Base-by-base conservation (phyloP, 2,113 vertebrate species). In the Sander vitreus region DNA sequence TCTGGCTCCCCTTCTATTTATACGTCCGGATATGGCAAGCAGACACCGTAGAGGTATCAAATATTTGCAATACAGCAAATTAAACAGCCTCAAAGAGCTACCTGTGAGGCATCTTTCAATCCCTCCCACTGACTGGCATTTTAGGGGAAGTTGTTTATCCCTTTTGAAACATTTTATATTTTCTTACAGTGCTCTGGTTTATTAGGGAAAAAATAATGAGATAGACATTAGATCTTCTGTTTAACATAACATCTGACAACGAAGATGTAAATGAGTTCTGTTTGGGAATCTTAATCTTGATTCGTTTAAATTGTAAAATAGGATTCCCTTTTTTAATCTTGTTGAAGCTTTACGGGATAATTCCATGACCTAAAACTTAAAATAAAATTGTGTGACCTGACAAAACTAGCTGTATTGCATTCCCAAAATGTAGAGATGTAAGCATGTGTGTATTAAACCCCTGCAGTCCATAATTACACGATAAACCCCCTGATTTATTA, bases 41-140 rank as follows among this genome's bases (percentile, higher is more conserved):
- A 93, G 93, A 93, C 93, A 94, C 94, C 91, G 81, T 69, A 87
- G 88, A 90, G 92, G 91, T 95, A 95, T 95, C 94, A 94, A 95
- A 95, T 95, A 95, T 95, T 94, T 94, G 94, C 93, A 92, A 95
- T 93, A 91, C 93, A 93, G 93, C 94, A 93, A 93, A 95, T 93
- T 87, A 93, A 91, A 90, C 78, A 70, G 90, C 76, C 84, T 91
- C 90, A 90, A 93, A 94, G 91, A 90, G 84, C 78, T 91, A 93
- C 92, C 91, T 92, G 90, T 88, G 91, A 90, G 86, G 83, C 76
- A 89, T 89, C 83, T 87, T 89, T 84, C 73, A 87, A 84, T 60
- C 55, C 87, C 81, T 81, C 54, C 85, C 71, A 74, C 89, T 77
- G 71, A 73, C 72, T 77, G 84, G 73, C 66, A 76, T 81, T 83